Percentiles rank a stretch among this genome's conserved stretches.
Conservation (phyloP, 2,113 vertebrate genomes). For the Callaeas wilsoni region DNA sequence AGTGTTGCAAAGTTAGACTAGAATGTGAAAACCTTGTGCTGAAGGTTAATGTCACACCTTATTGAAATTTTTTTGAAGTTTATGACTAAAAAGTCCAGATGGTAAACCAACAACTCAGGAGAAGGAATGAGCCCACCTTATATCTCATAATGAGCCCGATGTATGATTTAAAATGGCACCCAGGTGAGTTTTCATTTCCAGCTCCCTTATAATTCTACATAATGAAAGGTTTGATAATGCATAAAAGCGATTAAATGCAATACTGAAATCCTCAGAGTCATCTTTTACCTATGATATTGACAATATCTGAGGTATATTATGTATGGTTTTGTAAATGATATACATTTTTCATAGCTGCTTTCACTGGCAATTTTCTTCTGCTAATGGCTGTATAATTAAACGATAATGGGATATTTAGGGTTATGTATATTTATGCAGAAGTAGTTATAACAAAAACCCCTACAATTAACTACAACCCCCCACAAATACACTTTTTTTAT, state of each 20-base stretch:
- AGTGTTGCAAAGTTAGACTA: not conserved
- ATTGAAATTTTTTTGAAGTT: not conserved
- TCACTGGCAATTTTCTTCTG: constrained; percentile 59
- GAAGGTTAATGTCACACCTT: constrained; percentile 1
- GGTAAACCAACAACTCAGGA: constrained; percentile 1
- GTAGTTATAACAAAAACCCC: constrained; percentile 39
- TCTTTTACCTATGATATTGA: constrained; percentile 12
- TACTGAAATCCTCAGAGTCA: constrained; percentile 15
- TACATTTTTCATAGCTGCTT: constrained; percentile 53
- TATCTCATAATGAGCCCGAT: not conserved
- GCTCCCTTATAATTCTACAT: not conserved
- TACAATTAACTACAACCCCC: constrained; percentile 39
- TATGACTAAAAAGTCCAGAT: not conserved
- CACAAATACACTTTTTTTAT: not conserved
- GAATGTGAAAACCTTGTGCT: not conserved
- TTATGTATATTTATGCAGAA: constrained; percentile 63
- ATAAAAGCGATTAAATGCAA: constrained; percentile 32
- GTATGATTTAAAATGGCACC: constrained; percentile 9
- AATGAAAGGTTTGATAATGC: constrained; percentile 37
- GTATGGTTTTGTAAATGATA: constrained; percentile 42
- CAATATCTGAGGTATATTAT: constrained; percentile 17
- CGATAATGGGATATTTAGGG: constrained; percentile 49
- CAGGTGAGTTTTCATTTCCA: constrained; percentile 2
- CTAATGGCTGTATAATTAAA: constrained; percentile 68
- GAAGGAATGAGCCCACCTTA: not conserved